Evolutionary conservation across 2,888 invertebrate genomes (phyloP).

Genomic region (Anoplius nigerrimus): DNA sequence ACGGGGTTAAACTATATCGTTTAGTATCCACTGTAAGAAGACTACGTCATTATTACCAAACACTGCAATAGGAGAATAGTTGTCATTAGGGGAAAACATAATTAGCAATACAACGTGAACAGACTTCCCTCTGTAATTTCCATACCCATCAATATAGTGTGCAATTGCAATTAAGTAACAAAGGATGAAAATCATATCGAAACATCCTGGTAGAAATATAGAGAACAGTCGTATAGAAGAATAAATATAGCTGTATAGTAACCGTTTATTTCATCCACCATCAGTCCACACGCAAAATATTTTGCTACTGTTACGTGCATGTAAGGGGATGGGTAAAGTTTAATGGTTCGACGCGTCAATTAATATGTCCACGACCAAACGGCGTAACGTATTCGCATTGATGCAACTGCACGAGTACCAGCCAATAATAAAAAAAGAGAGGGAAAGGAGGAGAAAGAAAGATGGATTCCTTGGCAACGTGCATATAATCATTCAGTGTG

Average conservation of each 20-base stretch:
- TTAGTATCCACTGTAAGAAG: no score
- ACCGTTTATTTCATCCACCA: conserved; percentile 2
- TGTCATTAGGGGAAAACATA: no score
- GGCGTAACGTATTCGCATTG: conserved; percentile 54
- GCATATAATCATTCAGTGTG: conserved; percentile 15
- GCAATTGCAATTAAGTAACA: neutral
- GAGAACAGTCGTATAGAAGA: neutral
- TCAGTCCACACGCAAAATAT: conserved; percentile 20
- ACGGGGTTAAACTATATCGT: no score
- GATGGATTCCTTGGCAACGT: conserved; percentile 28
- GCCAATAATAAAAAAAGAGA: conserved; percentile 25
- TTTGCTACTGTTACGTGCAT: conserved; percentile 17
- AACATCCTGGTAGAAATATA: no score
- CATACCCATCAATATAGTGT: neutral
- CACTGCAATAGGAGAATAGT: no score
- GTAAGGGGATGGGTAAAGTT: conserved; percentile 38
- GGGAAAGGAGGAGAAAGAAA: no score
- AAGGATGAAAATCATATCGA: neutral
- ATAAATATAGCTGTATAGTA: neutral
- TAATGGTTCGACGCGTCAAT: conserved; percentile 59
- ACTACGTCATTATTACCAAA: no score
- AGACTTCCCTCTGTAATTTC: neutral
- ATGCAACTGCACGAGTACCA: conserved; percentile 44
- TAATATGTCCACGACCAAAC: conserved; percentile 43
- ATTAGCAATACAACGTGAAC: neutral